Percentiles rank a stretch among this genome's conserved stretches.
These are phyloP conservation scores for Hemicentrotus pulcherrimus DNA, from an alignment of 35 echinoderm and acorn worm species.

Conservation along the genomic window DNA sequence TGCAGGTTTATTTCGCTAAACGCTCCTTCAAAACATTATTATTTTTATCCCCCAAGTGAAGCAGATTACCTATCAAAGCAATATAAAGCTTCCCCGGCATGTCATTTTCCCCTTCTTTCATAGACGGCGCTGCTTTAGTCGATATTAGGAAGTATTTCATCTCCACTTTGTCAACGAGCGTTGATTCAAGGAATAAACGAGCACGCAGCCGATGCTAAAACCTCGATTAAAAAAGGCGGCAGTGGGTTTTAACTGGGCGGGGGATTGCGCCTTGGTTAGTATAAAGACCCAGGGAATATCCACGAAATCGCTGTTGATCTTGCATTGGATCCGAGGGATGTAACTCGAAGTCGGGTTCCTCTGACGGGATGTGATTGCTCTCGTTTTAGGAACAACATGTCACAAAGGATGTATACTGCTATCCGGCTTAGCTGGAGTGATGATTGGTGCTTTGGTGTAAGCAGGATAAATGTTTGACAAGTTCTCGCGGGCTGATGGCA, in stretches of 20 bases:
- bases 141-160: conserved; percentile 13
- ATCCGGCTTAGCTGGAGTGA: conserved; percentile 25
- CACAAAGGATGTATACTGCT: conserved; percentile 39
- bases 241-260: conserved; percentile 36
- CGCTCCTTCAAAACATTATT: not conserved
- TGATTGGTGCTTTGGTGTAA: conserved; percentile 35
- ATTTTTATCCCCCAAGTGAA: not conserved
- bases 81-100: not conserved
- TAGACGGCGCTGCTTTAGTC: not conserved
- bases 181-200: not conserved
- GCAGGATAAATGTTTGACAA: conserved; percentile 43
- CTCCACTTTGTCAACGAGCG: not conserved
- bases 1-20: not conserved
- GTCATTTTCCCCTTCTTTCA: not conserved
- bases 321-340: conserved; percentile 18
- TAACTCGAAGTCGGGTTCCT: not conserved
- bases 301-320: conserved; percentile 22
- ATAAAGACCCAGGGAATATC: not conserved
- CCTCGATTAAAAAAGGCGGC: conserved; percentile 47
- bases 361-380: not conserved
- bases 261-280: not conserved
- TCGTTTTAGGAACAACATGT: conserved; percentile 20
- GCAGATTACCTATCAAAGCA: not conserved
- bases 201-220: conserved; percentile 35
- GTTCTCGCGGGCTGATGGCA: conserved; percentile 23